Conservation (phyloP, 2,797 vertebrate genomes). For the Chaetodon trifasciatus region DNA sequence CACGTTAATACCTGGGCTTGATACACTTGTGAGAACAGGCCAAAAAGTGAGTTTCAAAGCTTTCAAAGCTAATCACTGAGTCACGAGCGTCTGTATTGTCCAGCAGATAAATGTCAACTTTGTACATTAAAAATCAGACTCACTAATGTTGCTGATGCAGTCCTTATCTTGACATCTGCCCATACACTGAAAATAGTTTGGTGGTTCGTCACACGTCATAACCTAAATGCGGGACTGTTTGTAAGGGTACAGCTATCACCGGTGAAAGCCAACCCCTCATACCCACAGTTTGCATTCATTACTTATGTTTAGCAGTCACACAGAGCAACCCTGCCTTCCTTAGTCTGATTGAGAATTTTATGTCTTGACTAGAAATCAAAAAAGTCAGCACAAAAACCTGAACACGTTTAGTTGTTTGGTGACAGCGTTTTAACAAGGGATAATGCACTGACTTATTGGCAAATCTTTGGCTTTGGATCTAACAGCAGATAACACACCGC, state of each 20-base stretch:
- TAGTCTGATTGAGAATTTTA: not conserved
- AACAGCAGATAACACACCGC: not conserved
- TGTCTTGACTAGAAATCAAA: not conserved
- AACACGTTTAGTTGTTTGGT: not conserved
- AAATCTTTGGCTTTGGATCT: not conserved
- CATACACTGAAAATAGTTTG: not conserved
- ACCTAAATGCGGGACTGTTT: not conserved
- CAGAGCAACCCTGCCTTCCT: not conserved
- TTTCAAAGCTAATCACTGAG: not conserved
- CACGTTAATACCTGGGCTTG: not conserved
- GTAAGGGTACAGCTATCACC: not conserved
- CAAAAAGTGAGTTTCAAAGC: not conserved
- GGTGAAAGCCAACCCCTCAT: not conserved
- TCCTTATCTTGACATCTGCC: not conserved
- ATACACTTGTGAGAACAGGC: not conserved
- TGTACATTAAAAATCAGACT: not conserved
- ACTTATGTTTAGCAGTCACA: not conserved
- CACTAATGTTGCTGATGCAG: not conserved
- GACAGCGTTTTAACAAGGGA: not conserved
- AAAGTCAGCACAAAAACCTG: not conserved
- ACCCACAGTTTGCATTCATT: not conserved
- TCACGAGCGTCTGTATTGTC: not conserved
- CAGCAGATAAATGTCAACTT: not conserved
- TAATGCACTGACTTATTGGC: not conserved
- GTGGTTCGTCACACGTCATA: not conserved